Percentiles rank a stretch among this genome's conserved stretches.
Evolutionary conservation across 1,140 invertebrate species (phyloP).

Genomic region (Trinorchestia longiramus): DNA sequence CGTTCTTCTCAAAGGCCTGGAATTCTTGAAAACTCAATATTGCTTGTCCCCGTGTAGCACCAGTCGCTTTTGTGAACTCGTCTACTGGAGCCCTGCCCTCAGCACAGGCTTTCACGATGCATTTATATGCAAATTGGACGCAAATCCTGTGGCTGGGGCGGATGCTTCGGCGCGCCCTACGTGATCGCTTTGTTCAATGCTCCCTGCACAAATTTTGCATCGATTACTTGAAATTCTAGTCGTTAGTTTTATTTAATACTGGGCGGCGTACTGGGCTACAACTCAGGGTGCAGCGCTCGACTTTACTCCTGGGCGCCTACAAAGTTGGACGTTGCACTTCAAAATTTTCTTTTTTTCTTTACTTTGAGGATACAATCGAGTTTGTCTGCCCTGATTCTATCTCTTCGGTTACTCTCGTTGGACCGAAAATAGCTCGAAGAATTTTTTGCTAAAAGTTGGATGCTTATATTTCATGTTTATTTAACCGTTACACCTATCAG

Average conservation of each 20-base stretch:
- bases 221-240: neutral
- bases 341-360: neutral
- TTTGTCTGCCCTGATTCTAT: too few relatives aligned
- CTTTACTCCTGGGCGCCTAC: neutral
- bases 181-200: neutral
- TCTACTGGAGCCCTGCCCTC: neutral
- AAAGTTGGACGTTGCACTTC: neutral
- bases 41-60: neutral
- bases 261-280: neutral
- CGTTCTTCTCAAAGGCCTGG: neutral
- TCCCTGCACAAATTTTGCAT: neutral
- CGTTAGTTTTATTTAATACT: neutral
- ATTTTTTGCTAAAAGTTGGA: too few relatives aligned
- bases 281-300: neutral
- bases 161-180: too few relatives aligned
- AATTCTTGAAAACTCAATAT: neutral
- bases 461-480: too few relatives aligned
- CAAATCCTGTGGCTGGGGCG: neutral
- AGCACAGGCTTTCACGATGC: neutral
- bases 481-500: too few relatives aligned
- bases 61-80: neutral
- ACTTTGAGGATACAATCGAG: too few relatives aligned
- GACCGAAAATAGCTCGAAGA: too few relatives aligned
- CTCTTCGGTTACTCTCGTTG: too few relatives aligned
- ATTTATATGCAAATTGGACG: neutral